phyloP scores from a whole-genome alignment of 1,140 invertebrate genomes.

The Drosophila dunni region DNA sequence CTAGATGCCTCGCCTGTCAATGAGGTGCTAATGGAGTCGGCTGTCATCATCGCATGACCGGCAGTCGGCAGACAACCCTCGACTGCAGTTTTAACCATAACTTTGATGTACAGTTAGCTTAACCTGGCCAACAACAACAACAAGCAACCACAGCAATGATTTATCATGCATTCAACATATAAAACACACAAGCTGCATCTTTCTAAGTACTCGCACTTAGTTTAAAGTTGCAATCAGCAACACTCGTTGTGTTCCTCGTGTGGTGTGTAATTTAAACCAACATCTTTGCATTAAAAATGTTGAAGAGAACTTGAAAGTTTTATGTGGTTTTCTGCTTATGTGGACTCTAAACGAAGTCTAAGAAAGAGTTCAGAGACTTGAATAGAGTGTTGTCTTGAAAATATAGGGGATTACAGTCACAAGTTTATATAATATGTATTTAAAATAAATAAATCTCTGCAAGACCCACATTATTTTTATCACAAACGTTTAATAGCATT shows the following conservation, averaged over 20 bases:
- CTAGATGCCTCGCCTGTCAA: constrained; percentile 61
- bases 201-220: constrained; percentile 34
- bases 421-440: not conserved
- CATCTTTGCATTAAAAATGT: constrained; percentile 23
- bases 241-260: not conserved
- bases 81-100: constrained; percentile 27
- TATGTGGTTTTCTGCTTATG: constrained; percentile 28
- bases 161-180: constrained; percentile 41
- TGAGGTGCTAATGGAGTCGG: constrained; percentile 74
- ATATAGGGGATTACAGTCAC: not conserved
- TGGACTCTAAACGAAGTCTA: constrained; percentile 29
- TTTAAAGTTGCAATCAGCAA: constrained; percentile 38
- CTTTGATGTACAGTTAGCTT: constrained; percentile 66
- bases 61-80: constrained; percentile 5
- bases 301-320: constrained; percentile 33
- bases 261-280: constrained; percentile 33
- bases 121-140: constrained; percentile 11
- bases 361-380: not conserved
- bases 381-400: not conserved
- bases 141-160: constrained; percentile 52
- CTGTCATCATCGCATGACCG: constrained; percentile 51
- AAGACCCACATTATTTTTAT: constrained; percentile 14
- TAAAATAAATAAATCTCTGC: not conserved
- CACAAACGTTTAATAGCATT: constrained; percentile 35
- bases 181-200: constrained; percentile 29